Evolutionary conservation across 2,888 invertebrate genomes (phyloP), one percentile per base, ranked within the genome.

Genomic region (Epistrophe eligans): DNA sequence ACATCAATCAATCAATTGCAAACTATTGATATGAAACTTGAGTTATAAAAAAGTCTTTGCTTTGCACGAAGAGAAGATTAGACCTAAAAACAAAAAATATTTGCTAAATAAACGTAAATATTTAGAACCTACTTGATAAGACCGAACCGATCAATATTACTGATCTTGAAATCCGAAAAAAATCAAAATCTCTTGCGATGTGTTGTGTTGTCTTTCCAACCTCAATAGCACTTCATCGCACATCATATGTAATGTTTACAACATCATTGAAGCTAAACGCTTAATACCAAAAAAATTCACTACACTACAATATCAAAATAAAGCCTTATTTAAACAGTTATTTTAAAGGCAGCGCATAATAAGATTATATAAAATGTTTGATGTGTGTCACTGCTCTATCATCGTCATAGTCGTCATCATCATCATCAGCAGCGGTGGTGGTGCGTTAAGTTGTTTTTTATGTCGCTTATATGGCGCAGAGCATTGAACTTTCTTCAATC

Each of bases 401-500:
- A 84, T 66, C 84, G 55, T 43, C 57, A 38, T 58, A 55, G 45
- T 62, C 52, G 40, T 19, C 40, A 15, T 60, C n/a, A 40, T 40
- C 13, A 55, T 7, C 24, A 28, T 5, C 58, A 17, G 1, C 58
- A 57, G 58, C 43, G 38, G 43, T 57, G 17, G 45, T 45, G 73
- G 70, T 79, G 79, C 60, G 72, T 72, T 40, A 52, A 57, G 77
- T 77, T 82, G 83, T 73, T 83, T 77, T n/a, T 38, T 38, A 55
- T 83, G 79, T 79, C 79, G 79, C 62, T 76, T 32, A 13, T 35
- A 15, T n/a, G n/a, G 57, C n/a, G 11, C 67, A 55, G 66, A 35
- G 52, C 80, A 67, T 80, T 80, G 74, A 80, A 74, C 80, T 80
- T 38, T 74, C 55, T n/a, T 66, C 74, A 52, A n/a, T 28, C 38